These are phyloP conservation scores for Silvanus unidentatus DNA, from an alignment of 2,888 invertebrate species.

Conservation along the genomic window DNA sequence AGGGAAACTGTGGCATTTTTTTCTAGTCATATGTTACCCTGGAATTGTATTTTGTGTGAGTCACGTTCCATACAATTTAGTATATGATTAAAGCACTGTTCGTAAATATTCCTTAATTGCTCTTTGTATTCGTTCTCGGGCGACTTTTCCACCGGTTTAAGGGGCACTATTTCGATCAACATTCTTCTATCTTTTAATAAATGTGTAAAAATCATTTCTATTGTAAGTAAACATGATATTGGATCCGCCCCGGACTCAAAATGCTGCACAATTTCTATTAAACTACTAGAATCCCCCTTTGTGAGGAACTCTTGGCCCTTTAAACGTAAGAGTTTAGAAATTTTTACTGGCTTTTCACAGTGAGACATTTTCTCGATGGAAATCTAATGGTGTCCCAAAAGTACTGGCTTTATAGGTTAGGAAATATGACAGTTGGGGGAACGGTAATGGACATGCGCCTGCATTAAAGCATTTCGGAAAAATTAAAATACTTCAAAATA, in stretches of 20 bases:
- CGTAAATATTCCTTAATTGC: conserved; percentile 68
- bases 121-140: conserved; percentile 59
- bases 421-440: too few species aligned
- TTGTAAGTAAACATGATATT: conserved; percentile 58
- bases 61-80: conserved; percentile 51
- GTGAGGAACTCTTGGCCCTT: conserved; percentile 68
- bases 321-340: conserved; percentile 59
- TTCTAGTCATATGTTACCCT: conserved; percentile 40
- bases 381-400: too few species aligned
- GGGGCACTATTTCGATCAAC: conserved; percentile 54
- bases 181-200: conserved; percentile 62
- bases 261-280: conserved; percentile 62
- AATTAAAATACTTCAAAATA: too few species aligned
- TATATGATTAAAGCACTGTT: conserved; percentile 56
- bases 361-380: conserved; percentile 29
- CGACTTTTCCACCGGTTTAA: conserved; percentile 53
- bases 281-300: conserved; percentile 49
- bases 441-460: too few species aligned
- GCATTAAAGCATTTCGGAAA: too few species aligned
- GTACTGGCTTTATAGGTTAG: too few species aligned
- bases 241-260: conserved; percentile 52
- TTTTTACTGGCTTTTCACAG: conserved; percentile 46
- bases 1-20: too few species aligned
- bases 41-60: conserved; percentile 39
- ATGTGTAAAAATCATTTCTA: conserved; percentile 67